Conservation (phyloP, 1,140 invertebrate species). For the Heliconius hermathena region DNA sequence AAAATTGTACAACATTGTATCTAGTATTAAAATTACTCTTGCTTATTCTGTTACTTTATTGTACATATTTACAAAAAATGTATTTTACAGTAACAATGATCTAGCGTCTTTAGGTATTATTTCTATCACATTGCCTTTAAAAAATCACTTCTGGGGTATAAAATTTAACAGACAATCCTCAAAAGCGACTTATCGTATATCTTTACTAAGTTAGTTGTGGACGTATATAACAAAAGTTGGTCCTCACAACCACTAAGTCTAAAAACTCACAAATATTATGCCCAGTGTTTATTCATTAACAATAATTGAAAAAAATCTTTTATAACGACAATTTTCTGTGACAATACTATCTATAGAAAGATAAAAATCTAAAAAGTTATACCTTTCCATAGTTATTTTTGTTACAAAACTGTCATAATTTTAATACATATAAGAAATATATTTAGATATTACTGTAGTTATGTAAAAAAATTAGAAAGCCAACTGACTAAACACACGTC, state of each 20-base stretch:
- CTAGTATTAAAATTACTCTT: conserved; percentile 78
- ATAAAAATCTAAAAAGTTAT: neutral
- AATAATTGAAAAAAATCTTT: neutral
- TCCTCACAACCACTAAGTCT: conserved; percentile 47
- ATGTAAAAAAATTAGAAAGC: neutral
- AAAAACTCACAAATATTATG: conserved; percentile 49
- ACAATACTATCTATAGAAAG: neutral
- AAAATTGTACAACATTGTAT: conserved; percentile 81
- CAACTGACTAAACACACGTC: conserved; percentile 4
- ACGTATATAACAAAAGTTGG: conserved; percentile 36
- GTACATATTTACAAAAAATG: conserved; percentile 80
- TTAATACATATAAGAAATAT: neutral
- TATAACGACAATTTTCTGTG: neutral
- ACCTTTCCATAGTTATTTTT: neutral
- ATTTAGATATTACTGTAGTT: neutral
- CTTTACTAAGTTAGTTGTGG: conserved; percentile 31
- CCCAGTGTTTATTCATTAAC: conserved; percentile 4
- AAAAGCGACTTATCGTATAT: conserved; percentile 29
- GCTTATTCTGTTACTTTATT: conserved; percentile 75
- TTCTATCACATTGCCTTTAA: conserved; percentile 77
- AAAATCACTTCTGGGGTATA: conserved; percentile 48
- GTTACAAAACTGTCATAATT: neutral
- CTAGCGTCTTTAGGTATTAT: conserved; percentile 80
- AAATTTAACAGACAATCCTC: conserved; percentile 37
- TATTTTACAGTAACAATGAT: conserved; percentile 81